Evolutionary conservation across 2,888 invertebrate species (phyloP).

Genomic region (Trissolcus japonicus): DNA sequence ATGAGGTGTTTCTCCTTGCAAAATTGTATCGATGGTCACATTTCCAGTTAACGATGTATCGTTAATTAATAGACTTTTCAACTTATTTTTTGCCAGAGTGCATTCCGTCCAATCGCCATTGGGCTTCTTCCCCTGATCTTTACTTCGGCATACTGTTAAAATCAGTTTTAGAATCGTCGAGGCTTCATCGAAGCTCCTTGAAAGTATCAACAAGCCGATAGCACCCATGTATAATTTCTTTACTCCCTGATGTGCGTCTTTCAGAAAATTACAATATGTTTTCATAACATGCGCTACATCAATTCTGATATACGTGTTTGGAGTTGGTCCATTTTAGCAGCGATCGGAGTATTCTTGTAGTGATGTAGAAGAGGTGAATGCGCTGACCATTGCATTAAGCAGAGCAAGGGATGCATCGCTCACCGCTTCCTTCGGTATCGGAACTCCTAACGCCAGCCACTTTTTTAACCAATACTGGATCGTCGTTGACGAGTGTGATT

Average conservation of each 20-base stretch:
- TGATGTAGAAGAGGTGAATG: not conserved
- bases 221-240: not conserved
- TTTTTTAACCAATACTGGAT: constrained; percentile 6
- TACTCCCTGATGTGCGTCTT: not conserved
- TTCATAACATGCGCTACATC: constrained; percentile 5
- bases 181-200: not conserved
- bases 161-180: not conserved
- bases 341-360: not conserved
- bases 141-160: constrained; percentile 2
- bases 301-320: not conserved
- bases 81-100: not conserved
- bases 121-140: not conserved
- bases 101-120: not conserved
- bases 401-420: not conserved
- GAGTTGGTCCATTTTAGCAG: not conserved
- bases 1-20: no score
- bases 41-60: not conserved
- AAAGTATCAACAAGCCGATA: not conserved
- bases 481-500: not conserved
- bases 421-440: constrained; percentile 2
- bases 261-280: constrained; percentile 11
- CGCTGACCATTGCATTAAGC: not conserved
- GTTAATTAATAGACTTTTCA: not conserved
- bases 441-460: constrained; percentile 10
- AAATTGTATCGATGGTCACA: not conserved